Conservation (phyloP, 2,797 vertebrate genomes). For the Thalassophryne amazonica region DNA sequence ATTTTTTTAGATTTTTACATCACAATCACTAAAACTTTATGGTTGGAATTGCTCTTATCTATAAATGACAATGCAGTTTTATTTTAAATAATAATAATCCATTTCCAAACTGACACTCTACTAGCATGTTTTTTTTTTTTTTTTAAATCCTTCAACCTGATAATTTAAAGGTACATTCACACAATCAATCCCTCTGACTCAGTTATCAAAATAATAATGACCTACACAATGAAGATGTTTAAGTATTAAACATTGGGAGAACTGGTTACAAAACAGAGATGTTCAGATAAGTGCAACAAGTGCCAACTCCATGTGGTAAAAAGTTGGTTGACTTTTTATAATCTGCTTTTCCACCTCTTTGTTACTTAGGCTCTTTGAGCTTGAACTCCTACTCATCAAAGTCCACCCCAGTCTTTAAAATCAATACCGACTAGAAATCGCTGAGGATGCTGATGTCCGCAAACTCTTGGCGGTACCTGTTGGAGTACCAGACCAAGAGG, state of each 20-base stretch:
- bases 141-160: too few relatives aligned
- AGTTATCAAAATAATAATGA: too few relatives aligned
- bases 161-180: too few relatives aligned
- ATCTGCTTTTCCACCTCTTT: constrained; percentile 36
- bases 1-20: too few relatives aligned
- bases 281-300: constrained; percentile 38
- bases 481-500: constrained; percentile 85
- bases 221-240: constrained; percentile 11
- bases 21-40: too few relatives aligned
- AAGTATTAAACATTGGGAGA: constrained; percentile 27
- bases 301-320: constrained; percentile 28
- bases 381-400: constrained; percentile 27
- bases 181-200: too few relatives aligned
- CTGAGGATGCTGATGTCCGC: constrained; percentile 98
- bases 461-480: constrained; percentile 92
- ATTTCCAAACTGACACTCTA: too few relatives aligned
- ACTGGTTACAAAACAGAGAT: constrained; percentile 48
- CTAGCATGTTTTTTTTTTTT: too few relatives aligned
- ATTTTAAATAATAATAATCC: too few relatives aligned
- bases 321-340: constrained; percentile 41
- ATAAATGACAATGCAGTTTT: too few relatives aligned
- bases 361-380: constrained; percentile 41
- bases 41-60: too few relatives aligned
- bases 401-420: constrained; percentile 36
- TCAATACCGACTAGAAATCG: constrained; percentile 83